Percentiles rank a stretch among this genome's conserved stretches.
Evolutionary conservation across 30 jellyfish, hydroid and myxozoan species (phyloP).

Genomic region (Turritopsis dohrnii): DNA sequence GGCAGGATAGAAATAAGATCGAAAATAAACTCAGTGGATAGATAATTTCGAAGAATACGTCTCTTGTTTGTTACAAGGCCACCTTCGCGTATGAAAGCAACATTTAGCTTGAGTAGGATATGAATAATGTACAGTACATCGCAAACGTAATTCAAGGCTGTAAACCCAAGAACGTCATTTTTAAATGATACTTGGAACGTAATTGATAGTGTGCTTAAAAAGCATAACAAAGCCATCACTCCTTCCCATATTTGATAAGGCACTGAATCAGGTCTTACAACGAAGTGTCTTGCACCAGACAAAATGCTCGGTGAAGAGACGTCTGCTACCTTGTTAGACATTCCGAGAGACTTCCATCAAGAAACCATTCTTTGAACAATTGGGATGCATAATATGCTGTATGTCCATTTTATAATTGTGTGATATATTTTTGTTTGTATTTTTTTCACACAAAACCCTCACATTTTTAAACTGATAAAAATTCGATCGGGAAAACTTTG

Average conservation of each 20-base stretch:
- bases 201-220: not conserved
- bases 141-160: not conserved
- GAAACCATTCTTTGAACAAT: not conserved
- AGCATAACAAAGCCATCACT: not conserved
- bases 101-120: not conserved
- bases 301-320: not conserved
- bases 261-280: not conserved
- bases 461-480: not conserved
- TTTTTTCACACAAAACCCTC: not conserved
- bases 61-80: not conserved
- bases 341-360: not conserved
- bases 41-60: not conserved
- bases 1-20: constrained; percentile 12
- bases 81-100: constrained; percentile 19
- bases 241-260: constrained; percentile 18
- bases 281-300: not conserved
- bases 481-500: not conserved
- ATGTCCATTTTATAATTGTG: not conserved
- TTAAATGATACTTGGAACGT: constrained; percentile 14
- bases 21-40: not conserved
- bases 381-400: not conserved
- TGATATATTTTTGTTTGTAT: too few species aligned
- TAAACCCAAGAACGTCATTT: not conserved
- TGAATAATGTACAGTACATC: constrained; percentile 1
- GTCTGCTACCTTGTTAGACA: not conserved